Evolutionary conservation across 2,113 vertebrate species (phyloP), one percentile per base, ranked within the genome.

Genomic region (Oceanodroma tethys): DNA sequence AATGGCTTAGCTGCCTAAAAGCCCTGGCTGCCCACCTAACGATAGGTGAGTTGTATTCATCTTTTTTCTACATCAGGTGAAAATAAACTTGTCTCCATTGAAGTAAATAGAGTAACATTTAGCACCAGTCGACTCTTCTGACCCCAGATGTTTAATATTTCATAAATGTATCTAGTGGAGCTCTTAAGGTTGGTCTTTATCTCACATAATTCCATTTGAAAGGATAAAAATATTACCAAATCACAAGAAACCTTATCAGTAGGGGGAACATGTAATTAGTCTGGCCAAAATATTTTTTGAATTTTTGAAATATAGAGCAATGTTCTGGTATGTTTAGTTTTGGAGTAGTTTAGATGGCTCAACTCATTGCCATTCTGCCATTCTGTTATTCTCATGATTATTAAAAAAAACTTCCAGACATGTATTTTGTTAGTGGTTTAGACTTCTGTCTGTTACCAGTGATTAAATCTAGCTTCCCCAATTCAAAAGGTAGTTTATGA

Each of bases 221-320:
- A n/a, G 1, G 12, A 63, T 40, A 67, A 42, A 83, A 60, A 15
- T 60, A 56, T 48, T 40, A 0, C 48, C 65, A 89, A 87, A 81
- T 48, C 6, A 52, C 10, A 62, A 47, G 30, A 48, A 88, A 40
- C 2, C 5, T 85, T 22, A 65, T n/a, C 11, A 60, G 5, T 17
- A 67, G 11, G 11, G 40, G 20, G 5, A 93, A 58, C 0, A 25
- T 21, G 3, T 23, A 66, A 65, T 29, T n/a, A 59, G 4, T 43
- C 26, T 55, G 10, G 5, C 2, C 4, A 79, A 58, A 23, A 20
- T 7, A 6, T 36, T 47, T 42, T 62, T n/a, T 47, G 0, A 11
- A 2, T 34, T 79, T 80, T 60, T 90, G 14, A 80, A 90, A 56
- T 32, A 38, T 2, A 74, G 6, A 70, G 4, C 4, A 1, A 65